phyloP scores from a whole-genome alignment of 2,113 vertebrate genomes.

The Solea senegalensis region DNA sequence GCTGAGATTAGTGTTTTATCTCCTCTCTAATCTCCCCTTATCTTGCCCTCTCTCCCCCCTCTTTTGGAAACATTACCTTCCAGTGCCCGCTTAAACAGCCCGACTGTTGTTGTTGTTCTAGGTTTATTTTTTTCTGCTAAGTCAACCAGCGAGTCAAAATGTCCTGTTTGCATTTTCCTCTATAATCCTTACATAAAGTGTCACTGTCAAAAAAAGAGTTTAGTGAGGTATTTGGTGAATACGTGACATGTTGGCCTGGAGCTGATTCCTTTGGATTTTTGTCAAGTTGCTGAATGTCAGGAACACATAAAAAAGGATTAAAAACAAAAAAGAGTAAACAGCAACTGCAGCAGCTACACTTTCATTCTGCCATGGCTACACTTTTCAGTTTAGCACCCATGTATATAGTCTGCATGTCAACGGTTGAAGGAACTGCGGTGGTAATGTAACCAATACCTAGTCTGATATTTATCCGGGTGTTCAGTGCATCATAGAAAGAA shows the following conservation, averaged over 20 bases:
- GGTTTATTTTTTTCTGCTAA: conserved; percentile 26
- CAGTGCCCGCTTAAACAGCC: background rate
- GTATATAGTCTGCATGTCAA: background rate
- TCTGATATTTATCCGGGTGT: background rate
- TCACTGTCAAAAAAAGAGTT: conserved; percentile 41
- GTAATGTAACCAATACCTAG: background rate
- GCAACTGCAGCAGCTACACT: conserved; percentile 2
- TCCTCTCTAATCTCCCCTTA: background rate
- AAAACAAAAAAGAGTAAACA: conserved; percentile 1
- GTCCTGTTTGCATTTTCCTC: conserved; percentile 32
- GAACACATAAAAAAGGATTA: conserved; percentile 12
- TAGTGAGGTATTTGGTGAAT: conserved; percentile 20
- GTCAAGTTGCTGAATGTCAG: conserved; percentile 12
- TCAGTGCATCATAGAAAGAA: background rate
- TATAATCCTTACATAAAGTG: conserved; percentile 35
- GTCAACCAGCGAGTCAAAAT: conserved; percentile 39
- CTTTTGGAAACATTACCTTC: background rate
- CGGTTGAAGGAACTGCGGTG: background rate
- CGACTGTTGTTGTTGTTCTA: conserved; percentile 15
- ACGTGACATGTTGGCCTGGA: conserved; percentile 26
- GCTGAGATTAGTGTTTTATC: background rate
- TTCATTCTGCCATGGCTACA: background rate
- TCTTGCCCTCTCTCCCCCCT: background rate
- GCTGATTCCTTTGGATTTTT: conserved; percentile 20
- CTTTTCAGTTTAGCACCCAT: background rate